Evolutionary conservation across 92 coral and sea anemone genomes (phyloP).

Genomic region (Phenganax subtilis): DNA sequence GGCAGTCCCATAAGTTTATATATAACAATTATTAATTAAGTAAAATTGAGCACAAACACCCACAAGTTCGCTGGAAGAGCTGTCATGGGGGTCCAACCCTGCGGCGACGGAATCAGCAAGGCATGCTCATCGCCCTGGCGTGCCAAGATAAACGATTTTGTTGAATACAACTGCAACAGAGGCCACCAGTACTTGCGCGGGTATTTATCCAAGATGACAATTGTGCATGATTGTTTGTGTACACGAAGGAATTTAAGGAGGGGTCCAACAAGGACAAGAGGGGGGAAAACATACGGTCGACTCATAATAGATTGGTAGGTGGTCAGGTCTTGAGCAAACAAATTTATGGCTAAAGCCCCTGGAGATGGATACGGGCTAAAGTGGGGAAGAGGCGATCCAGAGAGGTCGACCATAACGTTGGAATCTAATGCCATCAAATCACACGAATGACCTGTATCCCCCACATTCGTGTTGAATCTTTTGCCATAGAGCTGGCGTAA

Average conservation of each 20-base stretch:
- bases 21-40: neutral
- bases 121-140: constrained; percentile 34
- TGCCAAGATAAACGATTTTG: constrained; percentile 29
- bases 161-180: constrained; percentile 22
- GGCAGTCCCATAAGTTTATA: no score
- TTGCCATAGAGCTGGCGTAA: constrained; percentile 35
- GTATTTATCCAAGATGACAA: neutral
- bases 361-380: neutral
- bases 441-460: constrained; percentile 19
- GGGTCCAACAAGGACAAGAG: neutral
- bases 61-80: constrained; percentile 52
- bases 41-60: constrained; percentile 31
- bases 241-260: neutral
- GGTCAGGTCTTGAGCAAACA: constrained; percentile 8
- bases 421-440: neutral
- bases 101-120: constrained; percentile 36
- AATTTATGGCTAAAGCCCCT: neutral
- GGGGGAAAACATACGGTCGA: constrained; percentile 5
- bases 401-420: neutral
- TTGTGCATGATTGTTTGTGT: neutral
- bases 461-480: constrained; percentile 39
- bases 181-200: constrained; percentile 20
- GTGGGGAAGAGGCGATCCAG: neutral
- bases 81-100: constrained; percentile 32
- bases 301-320: neutral